Conservation (phyloP, 2,113 vertebrate species). For the Psilopsiagon aymara region DNA sequence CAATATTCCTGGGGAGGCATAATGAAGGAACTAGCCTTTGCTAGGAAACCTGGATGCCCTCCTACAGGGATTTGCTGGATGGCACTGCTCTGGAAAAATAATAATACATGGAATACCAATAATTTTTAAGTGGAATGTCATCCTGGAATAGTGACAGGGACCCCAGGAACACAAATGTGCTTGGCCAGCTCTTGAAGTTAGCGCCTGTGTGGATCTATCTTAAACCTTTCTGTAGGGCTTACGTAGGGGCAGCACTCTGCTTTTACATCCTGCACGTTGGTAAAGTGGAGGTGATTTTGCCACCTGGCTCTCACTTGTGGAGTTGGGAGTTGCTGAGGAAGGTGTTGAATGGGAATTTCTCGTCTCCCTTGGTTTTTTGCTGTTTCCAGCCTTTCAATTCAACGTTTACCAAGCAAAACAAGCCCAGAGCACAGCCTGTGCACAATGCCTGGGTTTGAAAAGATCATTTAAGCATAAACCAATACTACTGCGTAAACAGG, state of each 20-base stretch:
- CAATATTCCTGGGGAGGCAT: conserved; percentile 8
- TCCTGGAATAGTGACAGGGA: not conserved
- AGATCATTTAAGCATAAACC: not conserved
- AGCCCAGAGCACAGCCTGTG: not conserved
- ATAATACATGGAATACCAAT: not conserved
- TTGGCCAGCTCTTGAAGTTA: not conserved
- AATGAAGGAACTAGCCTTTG: not conserved
- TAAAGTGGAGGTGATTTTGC: not conserved
- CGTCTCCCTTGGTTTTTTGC: not conserved
- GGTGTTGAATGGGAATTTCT: not conserved
- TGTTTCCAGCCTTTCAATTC: not conserved
- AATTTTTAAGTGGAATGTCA: not conserved
- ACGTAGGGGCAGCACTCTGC: not conserved
- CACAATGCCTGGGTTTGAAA: not conserved
- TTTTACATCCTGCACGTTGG: not conserved
- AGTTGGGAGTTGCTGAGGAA: not conserved
- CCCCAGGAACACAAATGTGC: not conserved
- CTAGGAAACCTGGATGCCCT: conserved; percentile 1
- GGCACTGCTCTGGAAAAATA: not conserved
- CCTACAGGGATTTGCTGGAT: not conserved
- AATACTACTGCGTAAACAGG: not conserved
- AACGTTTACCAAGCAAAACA: not conserved
- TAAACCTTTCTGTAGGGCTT: not conserved
- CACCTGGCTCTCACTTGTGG: not conserved
- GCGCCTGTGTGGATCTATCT: not conserved